Evolutionary conservation across 2,888 invertebrate species (phyloP).

Genomic region (Tipula lateralis): DNA sequence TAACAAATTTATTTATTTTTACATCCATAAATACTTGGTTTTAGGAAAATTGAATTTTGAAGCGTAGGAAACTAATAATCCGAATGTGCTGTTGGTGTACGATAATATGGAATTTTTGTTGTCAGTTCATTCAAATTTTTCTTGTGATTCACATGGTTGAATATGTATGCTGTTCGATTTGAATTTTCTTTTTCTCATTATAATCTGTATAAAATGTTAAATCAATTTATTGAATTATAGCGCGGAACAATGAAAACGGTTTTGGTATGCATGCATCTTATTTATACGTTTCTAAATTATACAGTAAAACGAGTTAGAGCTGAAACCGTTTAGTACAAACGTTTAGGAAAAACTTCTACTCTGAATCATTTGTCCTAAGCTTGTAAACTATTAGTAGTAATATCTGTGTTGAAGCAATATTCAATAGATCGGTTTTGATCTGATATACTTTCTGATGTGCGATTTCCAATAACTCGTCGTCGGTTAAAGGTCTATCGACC

Average conservation of each 20-base stretch:
- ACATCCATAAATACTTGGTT: not conserved
- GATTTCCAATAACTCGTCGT: no score
- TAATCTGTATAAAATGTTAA: not conserved
- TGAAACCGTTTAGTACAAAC: no score
- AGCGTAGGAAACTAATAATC: not conserved
- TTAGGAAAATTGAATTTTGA: not conserved
- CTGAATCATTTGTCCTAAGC: no score
- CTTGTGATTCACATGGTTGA: not conserved
- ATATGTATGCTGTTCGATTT: not conserved
- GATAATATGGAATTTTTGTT: no score
- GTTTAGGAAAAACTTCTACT: no score
- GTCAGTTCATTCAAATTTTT: not conserved
- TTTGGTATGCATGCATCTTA: not conserved
- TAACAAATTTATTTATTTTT: not conserved
- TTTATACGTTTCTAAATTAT: not conserved
- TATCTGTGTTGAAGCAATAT: no score
- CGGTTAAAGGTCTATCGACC: no score
- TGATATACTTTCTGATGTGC: no score
- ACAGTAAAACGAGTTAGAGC: no score
- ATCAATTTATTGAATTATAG: not conserved
- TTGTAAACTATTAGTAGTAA: no score
- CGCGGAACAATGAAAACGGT: not conserved
- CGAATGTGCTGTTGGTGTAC: not conserved
- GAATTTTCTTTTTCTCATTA: not conserved
- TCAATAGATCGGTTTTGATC: no score